A percentile compares a stretch with the other conserved stretches of the same genome.
These are phyloP conservation scores for Plotosus lineatus DNA, from an alignment of 2,113 vertebrate species.

Conservation along the genomic window DNA sequence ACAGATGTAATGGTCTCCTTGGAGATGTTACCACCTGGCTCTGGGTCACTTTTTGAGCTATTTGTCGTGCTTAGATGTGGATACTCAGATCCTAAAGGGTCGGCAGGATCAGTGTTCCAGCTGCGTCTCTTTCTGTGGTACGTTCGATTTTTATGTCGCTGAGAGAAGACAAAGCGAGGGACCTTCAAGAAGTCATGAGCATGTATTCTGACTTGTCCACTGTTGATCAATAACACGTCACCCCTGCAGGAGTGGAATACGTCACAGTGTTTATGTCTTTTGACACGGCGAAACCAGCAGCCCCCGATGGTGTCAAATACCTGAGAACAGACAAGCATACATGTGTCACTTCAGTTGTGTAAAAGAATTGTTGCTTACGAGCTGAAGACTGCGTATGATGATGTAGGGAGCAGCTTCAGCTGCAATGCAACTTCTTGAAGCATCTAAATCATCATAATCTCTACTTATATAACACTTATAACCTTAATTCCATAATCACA, in stretches of 20 bases:
- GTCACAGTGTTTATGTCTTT: conserved; percentile 70
- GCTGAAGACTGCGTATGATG: neutral
- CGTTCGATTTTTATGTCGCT: conserved; percentile 1
- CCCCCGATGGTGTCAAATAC: conserved; percentile 71
- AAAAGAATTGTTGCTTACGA: neutral
- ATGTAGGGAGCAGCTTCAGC: neutral
- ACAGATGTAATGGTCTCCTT: conserved; percentile 73
- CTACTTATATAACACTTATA: neutral
- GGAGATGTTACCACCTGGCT: conserved; percentile 61
- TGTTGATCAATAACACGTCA: conserved; percentile 55
- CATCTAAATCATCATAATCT: neutral
- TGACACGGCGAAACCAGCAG: conserved; percentile 64
- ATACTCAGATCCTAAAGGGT: conserved; percentile 72
- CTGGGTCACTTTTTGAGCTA: conserved; percentile 51
- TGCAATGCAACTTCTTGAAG: neutral
- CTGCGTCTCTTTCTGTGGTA: conserved; percentile 75
- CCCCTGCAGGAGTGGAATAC: conserved; percentile 72
- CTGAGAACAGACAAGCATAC: conserved; percentile 57
- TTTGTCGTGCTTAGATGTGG: conserved; percentile 42
- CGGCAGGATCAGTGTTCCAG: conserved; percentile 69
- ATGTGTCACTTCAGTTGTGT: neutral
- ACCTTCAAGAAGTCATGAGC: neutral
- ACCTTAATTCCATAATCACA: neutral
- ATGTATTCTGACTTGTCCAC: neutral
- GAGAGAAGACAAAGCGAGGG: neutral